Conservation (phyloP, 1,140 invertebrate species). For the Andricus grossulariae region DNA sequence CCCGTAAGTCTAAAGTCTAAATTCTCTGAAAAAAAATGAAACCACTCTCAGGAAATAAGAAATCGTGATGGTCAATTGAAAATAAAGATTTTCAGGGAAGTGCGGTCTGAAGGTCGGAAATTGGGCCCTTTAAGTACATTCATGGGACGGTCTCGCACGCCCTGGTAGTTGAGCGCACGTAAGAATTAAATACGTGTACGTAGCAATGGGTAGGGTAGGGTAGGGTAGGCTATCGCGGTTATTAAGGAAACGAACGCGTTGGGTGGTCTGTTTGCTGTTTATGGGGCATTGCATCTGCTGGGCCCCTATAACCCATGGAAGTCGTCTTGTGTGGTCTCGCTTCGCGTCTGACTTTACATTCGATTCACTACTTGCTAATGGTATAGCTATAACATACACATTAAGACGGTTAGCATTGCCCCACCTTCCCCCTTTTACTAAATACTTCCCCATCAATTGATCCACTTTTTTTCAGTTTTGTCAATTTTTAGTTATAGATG, state of each 20-base stretch:
- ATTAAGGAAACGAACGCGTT: slow-evolving; percentile 74
- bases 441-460: slow-evolving; percentile 23
- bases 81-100: no score
- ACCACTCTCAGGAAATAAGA: no score
- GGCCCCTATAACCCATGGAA: slow-evolving; percentile 65
- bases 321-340: slow-evolving; percentile 68
- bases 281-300: slow-evolving; percentile 71
- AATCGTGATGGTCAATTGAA: no score
- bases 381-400: slow-evolving; percentile 56
- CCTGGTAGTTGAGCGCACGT: no score
- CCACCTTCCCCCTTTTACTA: no score
- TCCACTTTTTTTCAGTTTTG: slow-evolving; percentile 42
- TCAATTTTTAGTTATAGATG: slow-evolving; percentile 47
- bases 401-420: background rate
- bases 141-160: no score
- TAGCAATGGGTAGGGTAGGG: slow-evolving; percentile 47
- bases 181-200: no score
- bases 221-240: slow-evolving; percentile 52
- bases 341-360: slow-evolving; percentile 71
- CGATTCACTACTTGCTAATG: slow-evolving; percentile 74
- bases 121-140: no score
- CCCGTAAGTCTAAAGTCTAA: no score
- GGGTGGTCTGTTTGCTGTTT: slow-evolving; percentile 74
- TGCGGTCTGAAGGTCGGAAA: no score
- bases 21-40: no score